phyloP scores from a whole-genome alignment of 2,797 vertebrate species.

The Tarsius wallacei region DNA sequence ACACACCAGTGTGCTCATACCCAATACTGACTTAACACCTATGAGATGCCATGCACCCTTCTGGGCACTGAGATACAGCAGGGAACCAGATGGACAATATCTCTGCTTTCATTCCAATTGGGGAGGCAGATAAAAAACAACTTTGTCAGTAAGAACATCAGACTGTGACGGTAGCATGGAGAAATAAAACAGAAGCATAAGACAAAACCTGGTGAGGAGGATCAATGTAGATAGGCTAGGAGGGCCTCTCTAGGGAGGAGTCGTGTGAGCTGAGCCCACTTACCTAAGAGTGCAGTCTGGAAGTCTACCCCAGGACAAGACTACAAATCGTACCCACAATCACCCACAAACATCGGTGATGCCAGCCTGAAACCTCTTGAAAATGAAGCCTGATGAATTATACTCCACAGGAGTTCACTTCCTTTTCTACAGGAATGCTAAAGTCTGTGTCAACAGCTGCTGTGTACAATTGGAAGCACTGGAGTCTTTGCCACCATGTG shows the following conservation, averaged over 20 bases:
- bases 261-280: not conserved
- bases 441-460: conserved; percentile 64
- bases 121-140: not conserved
- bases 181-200: not conserved
- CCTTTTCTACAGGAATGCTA: conserved; percentile 60
- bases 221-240: not conserved
- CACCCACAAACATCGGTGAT: not conserved
- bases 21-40: not conserved
- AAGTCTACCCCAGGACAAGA: not conserved
- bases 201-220: not conserved
- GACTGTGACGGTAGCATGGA: not conserved
- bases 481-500: conserved; percentile 51
- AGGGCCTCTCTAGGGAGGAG: not conserved
- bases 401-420: conserved; percentile 27
- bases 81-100: not conserved
- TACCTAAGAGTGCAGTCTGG: not conserved
- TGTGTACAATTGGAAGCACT: not conserved
- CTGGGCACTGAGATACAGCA: not conserved
- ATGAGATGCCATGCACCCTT: not conserved
- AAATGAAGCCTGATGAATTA: conserved; percentile 49
- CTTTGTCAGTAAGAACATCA: not conserved
- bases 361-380: not conserved
- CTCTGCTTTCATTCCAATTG: not conserved
- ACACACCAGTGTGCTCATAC: not conserved
- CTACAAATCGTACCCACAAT: not conserved